phyloP scores from a whole-genome alignment of 2,113 vertebrate genomes.

The Phaethon lepturus region DNA sequence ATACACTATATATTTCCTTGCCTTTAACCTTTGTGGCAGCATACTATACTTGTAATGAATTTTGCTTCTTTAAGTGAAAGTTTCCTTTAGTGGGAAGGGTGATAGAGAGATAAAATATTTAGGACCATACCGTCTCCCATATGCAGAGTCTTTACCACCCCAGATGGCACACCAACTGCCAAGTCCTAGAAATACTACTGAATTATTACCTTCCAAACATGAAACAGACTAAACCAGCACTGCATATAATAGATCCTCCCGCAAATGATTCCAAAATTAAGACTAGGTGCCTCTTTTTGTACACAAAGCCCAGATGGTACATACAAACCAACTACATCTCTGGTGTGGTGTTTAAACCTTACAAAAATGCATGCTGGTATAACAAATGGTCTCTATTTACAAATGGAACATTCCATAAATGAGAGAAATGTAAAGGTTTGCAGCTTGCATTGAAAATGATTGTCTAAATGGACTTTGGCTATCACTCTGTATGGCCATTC shows the following conservation, averaged over 20 bases:
- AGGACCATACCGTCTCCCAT: conserved; percentile 47
- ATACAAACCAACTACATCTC: neutral
- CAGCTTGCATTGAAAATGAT: neutral
- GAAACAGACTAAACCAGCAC: conserved; percentile 36
- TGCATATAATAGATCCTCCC: conserved; percentile 22
- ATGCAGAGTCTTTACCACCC: conserved; percentile 40
- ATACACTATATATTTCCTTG: neutral
- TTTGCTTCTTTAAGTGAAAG: neutral
- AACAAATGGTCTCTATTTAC: conserved; percentile 30
- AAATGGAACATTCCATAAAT: neutral
- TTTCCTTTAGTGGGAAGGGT: neutral
- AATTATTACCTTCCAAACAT: conserved; percentile 59
- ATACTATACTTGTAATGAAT: neutral
- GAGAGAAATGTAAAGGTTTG: neutral
- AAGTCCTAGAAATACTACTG: conserved; percentile 53
- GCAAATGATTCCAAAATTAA: conserved; percentile 41
- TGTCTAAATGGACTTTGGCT: neutral
- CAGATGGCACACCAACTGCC: conserved; percentile 61
- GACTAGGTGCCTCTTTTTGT: conserved; percentile 44
- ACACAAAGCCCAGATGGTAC: conserved; percentile 51
- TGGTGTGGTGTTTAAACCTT: conserved; percentile 15
- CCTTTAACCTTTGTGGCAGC: neutral
- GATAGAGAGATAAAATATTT: conserved; percentile 25
- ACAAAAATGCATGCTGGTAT: neutral
- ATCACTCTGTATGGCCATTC: neutral